Percentiles rank a stretch among this genome's conserved stretches.
Conservation (phyloP, 2,888 invertebrate species). For the Muschampia plurimacula region DNA sequence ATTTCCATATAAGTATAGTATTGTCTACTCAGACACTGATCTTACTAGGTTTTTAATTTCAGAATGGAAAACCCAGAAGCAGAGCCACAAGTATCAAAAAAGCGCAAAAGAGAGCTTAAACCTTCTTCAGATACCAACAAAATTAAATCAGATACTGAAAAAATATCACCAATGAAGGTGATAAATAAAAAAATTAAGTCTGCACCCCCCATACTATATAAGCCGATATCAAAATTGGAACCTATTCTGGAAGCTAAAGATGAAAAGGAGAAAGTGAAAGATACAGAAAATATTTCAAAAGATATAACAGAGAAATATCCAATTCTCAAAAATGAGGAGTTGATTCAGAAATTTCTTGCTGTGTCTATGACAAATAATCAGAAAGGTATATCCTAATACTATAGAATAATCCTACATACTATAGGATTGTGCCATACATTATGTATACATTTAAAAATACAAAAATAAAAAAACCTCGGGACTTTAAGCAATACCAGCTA, state of each 20-base stretch:
- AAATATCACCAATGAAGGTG: neutral
- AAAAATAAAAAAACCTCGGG: too few relatives aligned
- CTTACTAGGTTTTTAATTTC: neutral
- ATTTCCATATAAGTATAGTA: too few relatives aligned
- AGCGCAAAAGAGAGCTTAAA: constrained; percentile 20
- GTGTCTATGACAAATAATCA: constrained; percentile 73
- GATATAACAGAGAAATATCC: constrained; percentile 59
- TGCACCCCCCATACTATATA: constrained; percentile 11
- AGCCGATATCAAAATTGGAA: neutral
- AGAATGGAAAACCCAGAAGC: constrained; percentile 32
- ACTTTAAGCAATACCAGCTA: too few relatives aligned
- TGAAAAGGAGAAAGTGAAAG: neutral
- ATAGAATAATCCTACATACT: too few relatives aligned
- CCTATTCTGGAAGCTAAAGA: neutral
- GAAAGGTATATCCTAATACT: constrained; percentile 61
- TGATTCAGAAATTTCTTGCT: constrained; percentile 60
- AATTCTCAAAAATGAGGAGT: constrained; percentile 60
- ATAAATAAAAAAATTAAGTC: constrained; percentile 34
- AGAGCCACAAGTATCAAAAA: constrained; percentile 8
- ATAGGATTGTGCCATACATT: too few relatives aligned
- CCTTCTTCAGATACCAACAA: neutral
- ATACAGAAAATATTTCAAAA: constrained; percentile 23
- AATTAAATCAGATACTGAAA: constrained; percentile 7
- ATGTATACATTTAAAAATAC: too few relatives aligned
- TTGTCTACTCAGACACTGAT: too few relatives aligned